Evolutionary conservation across 2,113 vertebrate genomes (phyloP).

Genomic region (Anolis sagrei): DNA sequence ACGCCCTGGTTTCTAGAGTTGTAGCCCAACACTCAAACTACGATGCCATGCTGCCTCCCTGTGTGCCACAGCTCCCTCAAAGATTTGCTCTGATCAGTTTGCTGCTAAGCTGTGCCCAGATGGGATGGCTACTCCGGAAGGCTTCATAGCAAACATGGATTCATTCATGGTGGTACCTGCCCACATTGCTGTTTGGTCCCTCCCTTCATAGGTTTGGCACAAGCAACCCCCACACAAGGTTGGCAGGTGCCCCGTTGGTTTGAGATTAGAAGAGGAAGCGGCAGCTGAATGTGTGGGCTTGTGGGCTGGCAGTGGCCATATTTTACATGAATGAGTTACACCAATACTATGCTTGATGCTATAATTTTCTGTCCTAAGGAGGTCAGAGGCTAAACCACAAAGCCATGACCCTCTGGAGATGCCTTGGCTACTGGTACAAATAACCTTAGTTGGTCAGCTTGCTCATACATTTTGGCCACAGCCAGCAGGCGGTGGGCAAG

Average conservation of each 20-base stretch:
- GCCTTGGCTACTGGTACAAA: background rate
- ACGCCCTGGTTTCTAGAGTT: too few species aligned
- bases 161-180: background rate
- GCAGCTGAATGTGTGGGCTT: conserved; percentile 23
- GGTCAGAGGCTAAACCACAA: background rate
- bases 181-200: background rate
- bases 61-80: background rate
- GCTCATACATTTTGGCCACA: conserved; percentile 1
- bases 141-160: background rate
- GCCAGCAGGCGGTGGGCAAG: background rate
- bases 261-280: conserved; percentile 21
- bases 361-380: background rate
- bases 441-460: conserved; percentile 38
- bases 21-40: too few species aligned
- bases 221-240: background rate
- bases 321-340: background rate
- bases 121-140: background rate
- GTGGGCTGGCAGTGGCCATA: background rate
- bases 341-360: background rate
- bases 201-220: background rate
- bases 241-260: background rate
- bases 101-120: background rate
- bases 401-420: background rate
- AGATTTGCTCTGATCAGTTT: background rate
- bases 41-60: too few species aligned